phyloP scores from a whole-genome alignment of 1,140 invertebrate species.

The Papilio xuthus region DNA sequence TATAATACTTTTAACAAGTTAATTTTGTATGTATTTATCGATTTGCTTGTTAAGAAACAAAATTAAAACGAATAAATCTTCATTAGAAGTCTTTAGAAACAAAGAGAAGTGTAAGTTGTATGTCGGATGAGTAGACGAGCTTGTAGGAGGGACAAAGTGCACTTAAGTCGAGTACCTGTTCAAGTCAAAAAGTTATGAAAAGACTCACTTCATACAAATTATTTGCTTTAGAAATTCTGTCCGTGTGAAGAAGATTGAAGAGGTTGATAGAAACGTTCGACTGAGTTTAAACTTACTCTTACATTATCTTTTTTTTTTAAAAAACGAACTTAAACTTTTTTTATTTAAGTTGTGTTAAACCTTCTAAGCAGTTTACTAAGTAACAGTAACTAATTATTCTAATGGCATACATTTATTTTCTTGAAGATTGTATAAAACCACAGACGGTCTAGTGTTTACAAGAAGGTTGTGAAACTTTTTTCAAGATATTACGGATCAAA shows the following conservation, averaged over 20 bases:
- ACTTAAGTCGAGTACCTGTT: conserved; percentile 27
- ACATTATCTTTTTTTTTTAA: background rate
- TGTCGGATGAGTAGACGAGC: conserved; percentile 34
- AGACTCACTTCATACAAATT: conserved; percentile 22
- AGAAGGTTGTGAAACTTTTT: no score
- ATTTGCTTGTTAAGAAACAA: background rate
- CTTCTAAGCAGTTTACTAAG: no score
- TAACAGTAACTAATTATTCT: no score
- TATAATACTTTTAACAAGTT: no score
- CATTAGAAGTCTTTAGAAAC: conserved; percentile 23
- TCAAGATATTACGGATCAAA: no score
- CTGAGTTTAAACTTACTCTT: background rate
- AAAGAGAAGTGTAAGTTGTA: conserved; percentile 13
- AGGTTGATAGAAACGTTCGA: background rate
- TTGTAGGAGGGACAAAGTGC: conserved; percentile 39
- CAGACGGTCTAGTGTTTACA: no score
- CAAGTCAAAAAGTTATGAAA: conserved; percentile 33
- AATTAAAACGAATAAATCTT: conserved; percentile 23
- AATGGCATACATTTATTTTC: no score
- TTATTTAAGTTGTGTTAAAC: no score
- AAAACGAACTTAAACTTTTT: no score
- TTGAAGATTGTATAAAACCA: no score
- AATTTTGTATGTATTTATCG: background rate
- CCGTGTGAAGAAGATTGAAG: conserved; percentile 19
- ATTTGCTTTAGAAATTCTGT: conserved; percentile 28